These are phyloP conservation scores for Myotis findleyi DNA, from an alignment of 2,797 vertebrate species.

Conservation along the genomic window DNA sequence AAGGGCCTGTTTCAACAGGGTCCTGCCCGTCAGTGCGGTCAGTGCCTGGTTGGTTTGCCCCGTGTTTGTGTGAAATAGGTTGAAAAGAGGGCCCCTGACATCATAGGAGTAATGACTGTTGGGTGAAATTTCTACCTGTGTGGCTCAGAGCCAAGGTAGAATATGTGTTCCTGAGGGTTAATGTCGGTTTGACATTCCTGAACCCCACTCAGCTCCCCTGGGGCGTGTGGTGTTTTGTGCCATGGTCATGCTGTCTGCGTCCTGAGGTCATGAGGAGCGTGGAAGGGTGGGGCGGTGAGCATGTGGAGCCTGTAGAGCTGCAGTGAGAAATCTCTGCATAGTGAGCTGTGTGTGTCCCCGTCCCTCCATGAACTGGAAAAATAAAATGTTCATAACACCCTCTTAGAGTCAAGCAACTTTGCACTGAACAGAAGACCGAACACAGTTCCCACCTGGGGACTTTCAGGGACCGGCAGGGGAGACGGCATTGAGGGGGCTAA, in stretches of 20 bases:
- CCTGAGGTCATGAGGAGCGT: accelerated
- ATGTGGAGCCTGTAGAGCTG: accelerated
- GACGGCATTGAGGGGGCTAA: not conserved
- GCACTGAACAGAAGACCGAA: not conserved
- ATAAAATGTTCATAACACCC: not conserved
- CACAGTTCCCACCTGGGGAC: not conserved
- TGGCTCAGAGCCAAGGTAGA: not conserved
- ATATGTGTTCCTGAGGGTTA: not conserved
- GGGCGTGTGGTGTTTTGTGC: accelerated
- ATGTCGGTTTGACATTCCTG: not conserved
- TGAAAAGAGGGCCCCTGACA: accelerated
- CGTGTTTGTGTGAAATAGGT: not conserved
- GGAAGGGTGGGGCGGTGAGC: accelerated
- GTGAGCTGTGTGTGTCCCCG: not conserved
- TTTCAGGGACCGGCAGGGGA: not conserved
- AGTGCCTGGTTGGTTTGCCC: not conserved
- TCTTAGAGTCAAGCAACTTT: not conserved
- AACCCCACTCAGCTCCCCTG: no score
- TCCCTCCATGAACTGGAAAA: not conserved
- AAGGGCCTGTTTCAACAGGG: not conserved
- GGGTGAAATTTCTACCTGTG: not conserved
- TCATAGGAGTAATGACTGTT: no score
- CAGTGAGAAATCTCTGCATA: not conserved
- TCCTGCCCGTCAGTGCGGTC: accelerated
- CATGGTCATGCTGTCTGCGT: no score